Base-by-base conservation (phyloP, 2,797 vertebrate genomes). In the Eidolon dupreanum region DNA sequence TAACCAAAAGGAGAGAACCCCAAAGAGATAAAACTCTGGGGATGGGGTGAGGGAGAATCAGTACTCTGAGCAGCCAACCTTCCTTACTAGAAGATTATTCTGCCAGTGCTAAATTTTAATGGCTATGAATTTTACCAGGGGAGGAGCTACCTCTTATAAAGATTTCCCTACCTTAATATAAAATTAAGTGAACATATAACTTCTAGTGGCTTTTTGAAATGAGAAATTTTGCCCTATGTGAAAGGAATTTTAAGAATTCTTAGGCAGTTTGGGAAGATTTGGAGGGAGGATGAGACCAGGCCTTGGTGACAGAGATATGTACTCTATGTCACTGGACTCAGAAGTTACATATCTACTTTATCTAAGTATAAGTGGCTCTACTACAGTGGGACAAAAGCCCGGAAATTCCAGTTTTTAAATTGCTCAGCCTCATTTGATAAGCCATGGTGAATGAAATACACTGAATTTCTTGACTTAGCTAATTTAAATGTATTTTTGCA, bases 291-390 rank as follows among this genome's bases (percentile, higher is more conserved):
- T 53, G 20, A 77, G 33, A 70, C 70, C 3, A 31, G 31, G 20
- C 11, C 49, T 79, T 19, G 65, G 33, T 26, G 19, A 46, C 26
- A n/a, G 93, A 70, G 22, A 84, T 22, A 26, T 95, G 89, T 65
- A 36, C 61, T 94, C 61, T 74, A 85, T 59, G 87, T 74, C 70
- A 55, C 31, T 70, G 5, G 24, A n/a, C 24, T 93, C 51, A 86
- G 84, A 84, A 88, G 28, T 92, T 53, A 82, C 90, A 92, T 19
- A 57, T 81, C 85, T 75, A 89, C 82, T 73, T 86, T 73, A 74
- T 63, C 19, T 71, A 46, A 46, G 16, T 31, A 43, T 84, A 94
- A 91, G 51, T 91, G 63, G 20, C 22, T 88, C 46, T 51, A 55
- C 33, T 19, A 3, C 2, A 11, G 33, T 41, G 49, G 17, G 70